Base-by-base conservation (phyloP, 2,113 vertebrate genomes). In the Pungitius pungitius region DNA sequence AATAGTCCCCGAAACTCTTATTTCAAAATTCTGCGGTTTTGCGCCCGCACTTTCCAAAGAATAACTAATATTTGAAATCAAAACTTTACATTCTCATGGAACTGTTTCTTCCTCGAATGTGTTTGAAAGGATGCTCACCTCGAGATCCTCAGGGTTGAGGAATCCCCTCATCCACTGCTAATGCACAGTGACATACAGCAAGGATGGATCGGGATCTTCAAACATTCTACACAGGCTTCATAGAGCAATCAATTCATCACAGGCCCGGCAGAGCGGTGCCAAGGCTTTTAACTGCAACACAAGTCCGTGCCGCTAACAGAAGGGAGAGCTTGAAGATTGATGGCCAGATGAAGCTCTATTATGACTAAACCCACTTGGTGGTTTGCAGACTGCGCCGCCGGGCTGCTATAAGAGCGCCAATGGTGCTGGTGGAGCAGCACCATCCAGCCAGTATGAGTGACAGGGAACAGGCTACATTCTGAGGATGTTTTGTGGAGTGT, bases 311-410 rank as follows among this genome's bases (percentile, higher is more conserved):
- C 64, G 81, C 81, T 88, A 78, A 62, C 79, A 81, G 75, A 69
- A 69, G 70, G 60, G 77, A 77, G 68, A 76, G 70, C 52, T 61
- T 78, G 74, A 84, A 82, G 83, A 88, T 78, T 77, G 85, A 88
- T 84, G 82, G 82, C 82, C 83, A 83, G 83, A 89, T 86, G 85
- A 85, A 81, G 72, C 78, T 80, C 80, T 80, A 75, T 91, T 88
- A 85, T 89, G 88, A 91, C 80, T 79, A 76, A 77, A 75, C 76
- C 60, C 77, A 69, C 77, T 80, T 63, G 75, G 83, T 56, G 85
- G 84, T 87, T 90, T 85, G 63, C 57, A 82, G 78, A 70, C 65
- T 9, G 49, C 75, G 78, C 78, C 66, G 64, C 47, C 26, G 42
- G 66, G 59, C 75, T 67, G 73, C 75, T 77, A 49, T 35, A 24